These are phyloP conservation scores for Antheraea pernyi DNA, from an alignment of 1,140 invertebrate species.

Conservation along the genomic window DNA sequence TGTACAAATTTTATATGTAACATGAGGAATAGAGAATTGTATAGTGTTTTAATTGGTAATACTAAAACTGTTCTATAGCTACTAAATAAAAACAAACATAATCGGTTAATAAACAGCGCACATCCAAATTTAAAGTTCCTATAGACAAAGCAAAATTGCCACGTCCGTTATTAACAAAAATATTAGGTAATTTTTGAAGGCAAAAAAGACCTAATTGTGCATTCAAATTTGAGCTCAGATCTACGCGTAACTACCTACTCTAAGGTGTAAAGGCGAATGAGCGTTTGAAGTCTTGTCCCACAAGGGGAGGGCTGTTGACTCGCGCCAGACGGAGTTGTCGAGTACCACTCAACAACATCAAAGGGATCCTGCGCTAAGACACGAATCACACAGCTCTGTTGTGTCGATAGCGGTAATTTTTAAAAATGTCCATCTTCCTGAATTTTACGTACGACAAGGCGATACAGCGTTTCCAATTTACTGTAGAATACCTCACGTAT, in stretches of 20 bases:
- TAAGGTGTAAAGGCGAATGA: slow-evolving; percentile 61
- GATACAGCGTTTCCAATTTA: neutral
- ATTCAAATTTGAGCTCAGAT: slow-evolving; percentile 2
- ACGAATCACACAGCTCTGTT: slow-evolving; percentile 10
- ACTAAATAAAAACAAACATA: too few species aligned
- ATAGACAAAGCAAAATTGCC: neutral
- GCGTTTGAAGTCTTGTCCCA: slow-evolving; percentile 41
- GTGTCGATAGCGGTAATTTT: slow-evolving; percentile 12
- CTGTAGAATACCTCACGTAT: too few species aligned
- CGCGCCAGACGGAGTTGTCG: slow-evolving; percentile 39
- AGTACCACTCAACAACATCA: slow-evolving; percentile 58
- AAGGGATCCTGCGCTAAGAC: slow-evolving; percentile 27
- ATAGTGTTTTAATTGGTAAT: too few species aligned
- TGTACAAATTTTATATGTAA: too few species aligned
- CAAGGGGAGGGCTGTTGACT: slow-evolving; percentile 40
- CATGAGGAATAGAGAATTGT: too few species aligned
- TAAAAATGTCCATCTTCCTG: neutral
- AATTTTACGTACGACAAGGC: neutral
- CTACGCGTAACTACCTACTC: slow-evolving; percentile 28
- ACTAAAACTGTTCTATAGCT: too few species aligned
- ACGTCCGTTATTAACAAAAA: neutral
- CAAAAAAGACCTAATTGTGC: neutral
- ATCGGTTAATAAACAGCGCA: too few species aligned
- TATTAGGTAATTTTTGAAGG: neutral
- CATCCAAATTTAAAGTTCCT: too few species aligned